Conservation (phyloP, 2,113 vertebrate genomes). For the Callionymus lyra region DNA sequence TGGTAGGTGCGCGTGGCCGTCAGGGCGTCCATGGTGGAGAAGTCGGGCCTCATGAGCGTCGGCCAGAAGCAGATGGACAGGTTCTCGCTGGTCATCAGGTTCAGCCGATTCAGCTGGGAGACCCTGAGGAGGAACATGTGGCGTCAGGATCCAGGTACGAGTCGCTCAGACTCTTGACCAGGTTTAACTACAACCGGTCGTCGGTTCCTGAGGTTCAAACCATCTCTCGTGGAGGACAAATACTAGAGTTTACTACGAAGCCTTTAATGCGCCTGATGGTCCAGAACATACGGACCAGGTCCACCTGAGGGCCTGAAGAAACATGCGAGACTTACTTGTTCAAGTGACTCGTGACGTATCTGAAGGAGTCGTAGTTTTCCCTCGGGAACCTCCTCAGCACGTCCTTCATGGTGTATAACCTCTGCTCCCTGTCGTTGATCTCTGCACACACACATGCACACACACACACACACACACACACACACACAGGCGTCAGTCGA, state of each 20-base stretch:
- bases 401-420: conserved; percentile 85
- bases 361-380: conserved; percentile 94
- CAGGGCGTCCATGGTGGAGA: conserved; percentile 91
- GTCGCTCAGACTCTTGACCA: too few relatives aligned
- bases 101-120: conserved; percentile 80
- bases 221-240: too few relatives aligned
- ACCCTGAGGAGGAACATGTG: conserved; percentile 61
- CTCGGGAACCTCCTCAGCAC: conserved; percentile 83
- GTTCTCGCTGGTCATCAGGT: conserved; percentile 95
- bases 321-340: conserved; percentile 73
- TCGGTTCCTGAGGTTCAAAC: too few relatives aligned
- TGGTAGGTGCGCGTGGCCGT: conserved; percentile 90
- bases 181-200: too few relatives aligned
- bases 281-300: background rate
- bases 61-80: conserved; percentile 97
- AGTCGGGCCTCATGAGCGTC: conserved; percentile 86
- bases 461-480: too few relatives aligned
- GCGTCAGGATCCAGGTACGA: too few relatives aligned
- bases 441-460: too few relatives aligned
- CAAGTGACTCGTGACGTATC: conserved; percentile 84
- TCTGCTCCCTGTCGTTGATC: conserved; percentile 87
- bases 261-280: too few relatives aligned
- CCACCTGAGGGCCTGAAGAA: background rate
- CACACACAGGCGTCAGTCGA: conserved; percentile 3
- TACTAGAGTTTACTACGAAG: too few relatives aligned